These are phyloP conservation scores for Chloroceryle aenea DNA, from an alignment of 2,113 vertebrate species.

Conservation along the genomic window DNA sequence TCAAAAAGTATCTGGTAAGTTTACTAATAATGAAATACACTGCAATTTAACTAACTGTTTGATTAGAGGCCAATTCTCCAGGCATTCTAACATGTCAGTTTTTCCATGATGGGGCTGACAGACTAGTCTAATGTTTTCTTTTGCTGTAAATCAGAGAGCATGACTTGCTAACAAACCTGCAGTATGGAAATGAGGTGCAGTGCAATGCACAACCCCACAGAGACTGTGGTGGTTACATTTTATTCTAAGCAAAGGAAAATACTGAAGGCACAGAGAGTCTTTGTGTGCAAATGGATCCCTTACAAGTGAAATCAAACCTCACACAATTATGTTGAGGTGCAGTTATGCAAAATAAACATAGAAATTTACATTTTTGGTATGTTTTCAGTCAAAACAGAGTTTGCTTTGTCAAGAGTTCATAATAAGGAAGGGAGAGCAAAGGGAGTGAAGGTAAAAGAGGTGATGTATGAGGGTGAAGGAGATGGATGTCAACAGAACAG, in stretches of 20 bases:
- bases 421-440: not conserved
- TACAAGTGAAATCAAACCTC: not conserved
- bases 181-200: not conserved
- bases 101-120: not conserved
- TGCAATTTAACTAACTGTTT: constrained; percentile 23
- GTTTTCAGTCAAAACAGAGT: not conserved
- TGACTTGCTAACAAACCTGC: not conserved
- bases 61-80: constrained; percentile 6
- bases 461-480: not conserved
- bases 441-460: not conserved
- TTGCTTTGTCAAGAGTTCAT: not conserved
- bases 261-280: not conserved
- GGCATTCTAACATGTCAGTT: not conserved
- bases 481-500: not conserved
- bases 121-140: not conserved
- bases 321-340: not conserved
- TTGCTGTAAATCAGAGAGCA: not conserved
- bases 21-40: constrained; percentile 18
- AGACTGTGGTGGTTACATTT: not conserved
- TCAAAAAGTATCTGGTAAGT: not conserved
- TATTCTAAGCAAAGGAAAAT: not conserved
- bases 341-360: not conserved
- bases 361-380: not conserved
- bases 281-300: not conserved
- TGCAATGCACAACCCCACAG: not conserved